These are phyloP conservation scores for Micronycteris hirsuta DNA, from an alignment of 2,113 vertebrate species.

Conservation along the genomic window DNA sequence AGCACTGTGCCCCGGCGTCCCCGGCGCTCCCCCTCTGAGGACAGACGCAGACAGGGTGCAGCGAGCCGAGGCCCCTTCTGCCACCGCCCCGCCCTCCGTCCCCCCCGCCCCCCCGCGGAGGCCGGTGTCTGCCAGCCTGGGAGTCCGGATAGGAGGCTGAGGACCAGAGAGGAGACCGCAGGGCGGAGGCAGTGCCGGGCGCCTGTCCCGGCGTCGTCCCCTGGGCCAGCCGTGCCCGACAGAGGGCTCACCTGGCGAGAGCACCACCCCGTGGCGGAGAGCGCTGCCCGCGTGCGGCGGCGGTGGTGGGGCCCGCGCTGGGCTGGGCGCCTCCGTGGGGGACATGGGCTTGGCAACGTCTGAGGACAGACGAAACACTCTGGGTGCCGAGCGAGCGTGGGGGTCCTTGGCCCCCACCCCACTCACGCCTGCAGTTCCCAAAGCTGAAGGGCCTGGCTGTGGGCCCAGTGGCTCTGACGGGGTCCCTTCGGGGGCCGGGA, in stretches of 20 bases:
- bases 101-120: too few relatives aligned
- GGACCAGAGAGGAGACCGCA: too few relatives aligned
- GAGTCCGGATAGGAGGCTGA: neutral
- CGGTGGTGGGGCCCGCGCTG: accelerated
- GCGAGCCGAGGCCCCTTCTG: too few relatives aligned
- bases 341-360: neutral
- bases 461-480: neutral
- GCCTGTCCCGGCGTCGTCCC: neutral
- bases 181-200: neutral
- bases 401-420: neutral
- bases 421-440: neutral
- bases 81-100: too few relatives aligned
- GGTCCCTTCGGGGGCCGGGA: neutral
- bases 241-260: neutral
- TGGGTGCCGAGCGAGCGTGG: neutral
- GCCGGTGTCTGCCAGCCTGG: neutral
- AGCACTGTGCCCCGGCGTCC: neutral
- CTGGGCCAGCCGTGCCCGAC: too few relatives aligned
- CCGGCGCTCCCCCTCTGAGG: neutral
- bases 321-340: neutral
- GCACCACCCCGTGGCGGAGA: neutral
- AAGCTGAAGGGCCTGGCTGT: neutral
- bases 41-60: neutral
- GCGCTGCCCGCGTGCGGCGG: neutral
- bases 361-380: neutral